Base-by-base conservation (phyloP, 2,888 invertebrate species). In the Pterostichus niger region DNA sequence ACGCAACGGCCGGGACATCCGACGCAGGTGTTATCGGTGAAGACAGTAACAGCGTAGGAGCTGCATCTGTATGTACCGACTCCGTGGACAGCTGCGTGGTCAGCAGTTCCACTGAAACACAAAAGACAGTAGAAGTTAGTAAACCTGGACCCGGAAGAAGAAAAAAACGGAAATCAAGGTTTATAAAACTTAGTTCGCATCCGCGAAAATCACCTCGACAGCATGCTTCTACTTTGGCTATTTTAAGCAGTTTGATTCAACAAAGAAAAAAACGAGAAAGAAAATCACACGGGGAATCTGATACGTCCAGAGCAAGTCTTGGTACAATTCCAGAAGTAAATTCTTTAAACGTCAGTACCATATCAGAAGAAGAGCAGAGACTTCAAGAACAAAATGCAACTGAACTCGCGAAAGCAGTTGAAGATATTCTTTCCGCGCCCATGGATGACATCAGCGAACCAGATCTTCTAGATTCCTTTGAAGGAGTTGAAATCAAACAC, bases 141-240 rank as follows among this genome's bases (percentile, higher is more conserved):
- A 56, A 40, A 80, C 78, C 61, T 13, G 40, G 40, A 40, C 40
- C 40, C 9, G 40, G 40, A 40, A 75, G 56, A 77, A 35, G 77
- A 56, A 77, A 15, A 56, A 77, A 35, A 24, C 46, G 59, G 6
- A 77, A 61, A 61, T 46, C 44, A n/a, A 61, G 33, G 17, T 82
- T 75, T 31, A 10, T 82, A 44, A 82, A 82, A 82, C 40, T 73
- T 44, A 49, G 33, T n/a, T 54, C 44, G 40, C 94, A 93, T 84
- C 95, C 96, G 0, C 91, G 97, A 54, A 97, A 97, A 88, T 96
- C 96, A 0, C 97, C 97, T 0, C 91, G 97, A 24, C 97, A 97
- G 88, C 97, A 97, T 88, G 97, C 97, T 0, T 96, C 96, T 0
- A 97, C 97, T 0, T 89, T 96, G 84, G 97, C 97, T 0, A 95